Evolutionary conservation across 2,888 invertebrate species (phyloP).

Genomic region (Acleris literana): DNA sequence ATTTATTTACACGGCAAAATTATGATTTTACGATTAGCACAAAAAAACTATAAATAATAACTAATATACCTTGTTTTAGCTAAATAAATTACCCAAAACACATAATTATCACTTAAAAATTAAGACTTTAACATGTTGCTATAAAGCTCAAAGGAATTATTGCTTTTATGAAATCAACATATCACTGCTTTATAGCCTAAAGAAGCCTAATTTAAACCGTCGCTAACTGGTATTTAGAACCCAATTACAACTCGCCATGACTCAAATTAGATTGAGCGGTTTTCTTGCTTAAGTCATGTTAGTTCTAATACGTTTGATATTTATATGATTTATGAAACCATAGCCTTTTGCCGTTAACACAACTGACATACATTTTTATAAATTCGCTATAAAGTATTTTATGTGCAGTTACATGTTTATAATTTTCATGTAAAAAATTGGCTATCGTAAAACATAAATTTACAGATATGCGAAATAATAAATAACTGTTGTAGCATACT

Average conservation of each 20-base stretch:
- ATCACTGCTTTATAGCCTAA: neutral
- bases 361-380: constrained; percentile 13
- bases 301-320: neutral
- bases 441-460: neutral
- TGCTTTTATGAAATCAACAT: constrained; percentile 17
- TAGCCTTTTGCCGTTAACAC: constrained; percentile 14
- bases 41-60: neutral
- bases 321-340: constrained; percentile 22
- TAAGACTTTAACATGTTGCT: constrained; percentile 19
- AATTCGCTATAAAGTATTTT: constrained; percentile 5
- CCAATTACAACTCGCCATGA: too few species aligned
- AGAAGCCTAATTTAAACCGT: too few species aligned
- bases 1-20: constrained; percentile 10
- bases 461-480: neutral
- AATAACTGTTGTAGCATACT: neutral
- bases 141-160: constrained; percentile 7
- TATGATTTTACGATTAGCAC: neutral
- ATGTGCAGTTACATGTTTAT: neutral
- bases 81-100: constrained; percentile 10
- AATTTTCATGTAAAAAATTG: neutral
- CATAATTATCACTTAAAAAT: constrained; percentile 30
- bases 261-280: too few species aligned
- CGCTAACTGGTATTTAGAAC: too few species aligned
- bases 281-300: too few species aligned
- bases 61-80: constrained; percentile 6